Evolutionary conservation across 2,113 vertebrate species (phyloP).

Genomic region (Prunella himalayana): DNA sequence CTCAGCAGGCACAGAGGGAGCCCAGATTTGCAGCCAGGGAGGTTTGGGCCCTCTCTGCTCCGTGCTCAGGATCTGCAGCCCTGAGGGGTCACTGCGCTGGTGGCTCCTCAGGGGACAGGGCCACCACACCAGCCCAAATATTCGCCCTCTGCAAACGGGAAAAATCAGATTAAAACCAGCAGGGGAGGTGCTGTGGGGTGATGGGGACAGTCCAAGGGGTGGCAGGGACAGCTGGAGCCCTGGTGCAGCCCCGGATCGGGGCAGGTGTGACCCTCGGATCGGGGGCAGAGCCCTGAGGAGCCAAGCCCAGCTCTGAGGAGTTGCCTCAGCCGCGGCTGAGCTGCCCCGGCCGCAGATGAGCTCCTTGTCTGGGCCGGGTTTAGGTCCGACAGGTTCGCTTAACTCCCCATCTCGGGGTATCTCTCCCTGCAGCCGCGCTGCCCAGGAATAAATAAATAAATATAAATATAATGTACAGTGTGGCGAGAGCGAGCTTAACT

Average conservation of each 20-base stretch:
- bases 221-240: neutral
- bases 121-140: rapidly evolving
- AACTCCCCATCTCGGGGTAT: neutral
- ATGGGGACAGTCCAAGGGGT: rapidly evolving
- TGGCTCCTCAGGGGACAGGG: rapidly evolving
- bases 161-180: rapidly evolving
- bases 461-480: rapidly evolving
- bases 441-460: neutral
- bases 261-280: neutral
- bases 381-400: neutral
- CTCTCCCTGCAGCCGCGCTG: neutral
- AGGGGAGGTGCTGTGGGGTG: neutral
- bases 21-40: rapidly evolving
- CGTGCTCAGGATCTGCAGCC: neutral
- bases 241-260: rapidly evolving
- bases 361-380: neutral
- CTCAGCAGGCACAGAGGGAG: neutral
- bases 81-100: rapidly evolving
- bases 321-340: neutral
- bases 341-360: neutral
- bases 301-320: neutral
- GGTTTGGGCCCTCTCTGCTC: neutral
- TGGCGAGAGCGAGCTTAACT: neutral
- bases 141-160: neutral
- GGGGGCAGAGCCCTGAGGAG: neutral